These are phyloP conservation scores for Rhinella marina DNA, from an alignment of 2,797 vertebrate genomes.

Conservation along the genomic window DNA sequence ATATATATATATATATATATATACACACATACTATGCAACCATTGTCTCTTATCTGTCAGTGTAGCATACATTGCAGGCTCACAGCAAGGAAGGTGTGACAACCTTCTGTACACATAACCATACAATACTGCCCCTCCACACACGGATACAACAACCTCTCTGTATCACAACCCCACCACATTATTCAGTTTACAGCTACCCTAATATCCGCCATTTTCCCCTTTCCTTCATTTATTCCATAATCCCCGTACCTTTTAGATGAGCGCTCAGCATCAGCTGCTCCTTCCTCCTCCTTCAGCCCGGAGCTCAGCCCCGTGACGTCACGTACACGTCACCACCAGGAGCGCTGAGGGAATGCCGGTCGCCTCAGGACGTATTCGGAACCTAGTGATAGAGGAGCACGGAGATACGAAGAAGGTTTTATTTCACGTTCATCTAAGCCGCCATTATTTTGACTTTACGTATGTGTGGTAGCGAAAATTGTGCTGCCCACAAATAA, in stretches of 20 bases:
- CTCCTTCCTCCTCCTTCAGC: conserved; percentile 34
- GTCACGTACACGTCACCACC: conserved; percentile 23
- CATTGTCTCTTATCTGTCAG: background rate
- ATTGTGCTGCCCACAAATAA: conserved; percentile 8
- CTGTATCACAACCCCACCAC: too few relatives aligned
- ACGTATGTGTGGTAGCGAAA: background rate
- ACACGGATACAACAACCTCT: background rate
- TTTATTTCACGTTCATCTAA: background rate
- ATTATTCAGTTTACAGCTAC: background rate
- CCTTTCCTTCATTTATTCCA: background rate
- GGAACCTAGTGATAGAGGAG: background rate
- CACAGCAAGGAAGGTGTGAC: background rate
- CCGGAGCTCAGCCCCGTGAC: conserved; percentile 8
- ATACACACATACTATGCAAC: background rate
- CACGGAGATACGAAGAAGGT: background rate
- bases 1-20: too few relatives aligned
- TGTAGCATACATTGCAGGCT: background rate
- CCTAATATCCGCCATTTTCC: background rate
- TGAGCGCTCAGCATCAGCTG: conserved; percentile 30
- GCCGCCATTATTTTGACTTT: background rate
- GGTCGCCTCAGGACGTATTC: background rate
- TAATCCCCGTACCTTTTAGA: conserved; percentile 29
- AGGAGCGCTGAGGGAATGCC: background rate
- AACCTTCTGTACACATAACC: background rate
- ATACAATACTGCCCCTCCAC: background rate